Evolutionary conservation across 1,140 invertebrate species (phyloP).

Genomic region (Philotrypesis tridentata): DNA sequence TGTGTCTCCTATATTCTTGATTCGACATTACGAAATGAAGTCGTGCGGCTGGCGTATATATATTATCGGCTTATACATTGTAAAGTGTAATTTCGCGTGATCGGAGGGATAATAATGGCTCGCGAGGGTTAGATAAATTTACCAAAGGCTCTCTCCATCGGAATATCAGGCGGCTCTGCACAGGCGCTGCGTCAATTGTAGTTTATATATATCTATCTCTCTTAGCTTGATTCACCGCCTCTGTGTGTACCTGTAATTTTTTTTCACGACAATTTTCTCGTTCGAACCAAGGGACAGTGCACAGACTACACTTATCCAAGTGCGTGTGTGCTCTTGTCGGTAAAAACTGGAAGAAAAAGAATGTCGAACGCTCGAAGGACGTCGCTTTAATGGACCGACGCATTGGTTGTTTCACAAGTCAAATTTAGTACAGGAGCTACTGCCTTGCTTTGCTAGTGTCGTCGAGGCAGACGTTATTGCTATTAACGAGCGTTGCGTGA

Average conservation of each 20-base stretch:
- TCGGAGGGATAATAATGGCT: not conserved
- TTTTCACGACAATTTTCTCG: conserved; percentile 19
- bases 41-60: too few relatives aligned
- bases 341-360: not conserved
- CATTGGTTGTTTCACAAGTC: conserved; percentile 37
- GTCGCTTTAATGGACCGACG: not conserved
- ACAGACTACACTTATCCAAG: too few relatives aligned
- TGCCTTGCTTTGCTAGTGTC: too few relatives aligned
- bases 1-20: not conserved
- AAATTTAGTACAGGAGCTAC: conserved; percentile 31
- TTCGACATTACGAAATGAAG: not conserved
- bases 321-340: too few relatives aligned
- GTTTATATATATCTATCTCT: conserved; percentile 33
- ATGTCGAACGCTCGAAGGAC: conserved; percentile 37
- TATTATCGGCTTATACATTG: not conserved
- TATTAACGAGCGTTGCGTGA: conserved; percentile 20
- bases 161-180: not conserved
- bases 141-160: not conserved
- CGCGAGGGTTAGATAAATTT: not conserved
- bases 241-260: not conserved
- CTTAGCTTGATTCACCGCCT: not conserved
- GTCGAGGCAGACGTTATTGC: conserved; percentile 10
- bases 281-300: not conserved
- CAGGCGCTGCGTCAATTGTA: conserved; percentile 36
- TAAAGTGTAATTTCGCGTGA: conserved; percentile 37